Evolutionary conservation across 2,797 vertebrate species (phyloP).

Genomic region (Sternotherus odoratus): DNA sequence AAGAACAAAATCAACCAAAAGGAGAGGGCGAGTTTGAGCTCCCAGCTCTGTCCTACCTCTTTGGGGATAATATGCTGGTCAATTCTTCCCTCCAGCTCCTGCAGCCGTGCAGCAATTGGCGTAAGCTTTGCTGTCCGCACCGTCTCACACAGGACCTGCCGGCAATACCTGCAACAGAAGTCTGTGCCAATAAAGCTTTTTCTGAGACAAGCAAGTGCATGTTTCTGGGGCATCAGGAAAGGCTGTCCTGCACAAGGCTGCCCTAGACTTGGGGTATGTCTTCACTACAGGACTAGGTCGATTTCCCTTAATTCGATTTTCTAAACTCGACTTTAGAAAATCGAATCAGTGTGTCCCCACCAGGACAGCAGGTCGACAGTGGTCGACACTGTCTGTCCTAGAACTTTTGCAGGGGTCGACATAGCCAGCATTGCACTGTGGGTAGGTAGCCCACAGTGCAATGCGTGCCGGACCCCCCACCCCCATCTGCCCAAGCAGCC

Average conservation of each 20-base stretch:
- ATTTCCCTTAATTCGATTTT: no score
- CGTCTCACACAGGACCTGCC: conserved; percentile 93
- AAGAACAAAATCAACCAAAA: not conserved
- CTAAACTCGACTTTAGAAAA: no score
- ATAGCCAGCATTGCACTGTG: no score
- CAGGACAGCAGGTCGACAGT: no score
- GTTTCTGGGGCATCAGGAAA: not conserved
- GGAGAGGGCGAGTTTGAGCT: not conserved
- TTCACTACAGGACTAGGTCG: no score
- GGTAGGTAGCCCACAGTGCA: no score
- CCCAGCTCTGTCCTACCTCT: conserved; percentile 84
- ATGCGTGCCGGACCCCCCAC: no score
- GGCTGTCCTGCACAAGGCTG: not conserved
- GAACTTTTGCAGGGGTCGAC: no score
- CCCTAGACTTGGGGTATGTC: no score
- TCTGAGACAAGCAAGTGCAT: not conserved
- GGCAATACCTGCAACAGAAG: conserved; percentile 89
- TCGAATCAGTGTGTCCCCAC: no score
- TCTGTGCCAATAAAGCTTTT: not conserved
- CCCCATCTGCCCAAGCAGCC: no score
- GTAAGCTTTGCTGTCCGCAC: conserved; percentile 94
- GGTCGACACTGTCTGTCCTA: no score
- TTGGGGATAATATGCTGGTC: conserved; percentile 93
- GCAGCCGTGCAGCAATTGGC: conserved; percentile 91
- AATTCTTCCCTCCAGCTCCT: conserved; percentile 94